These are phyloP conservation scores for Chlorodrepanis virens DNA, from an alignment of 2,113 vertebrate species.

Conservation along the genomic window DNA sequence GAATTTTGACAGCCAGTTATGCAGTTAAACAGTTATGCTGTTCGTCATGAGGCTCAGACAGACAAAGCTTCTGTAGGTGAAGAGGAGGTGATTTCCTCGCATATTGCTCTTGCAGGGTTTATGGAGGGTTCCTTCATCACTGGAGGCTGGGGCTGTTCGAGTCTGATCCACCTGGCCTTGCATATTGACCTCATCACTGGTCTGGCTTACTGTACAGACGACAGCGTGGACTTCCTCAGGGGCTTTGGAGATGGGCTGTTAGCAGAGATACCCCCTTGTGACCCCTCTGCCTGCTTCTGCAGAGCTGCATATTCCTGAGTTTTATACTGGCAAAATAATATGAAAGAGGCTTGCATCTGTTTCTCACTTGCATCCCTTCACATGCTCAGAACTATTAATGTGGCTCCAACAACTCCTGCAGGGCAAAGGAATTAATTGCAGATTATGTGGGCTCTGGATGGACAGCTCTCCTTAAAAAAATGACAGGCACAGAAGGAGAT, in stretches of 20 bases:
- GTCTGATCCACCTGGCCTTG: not conserved
- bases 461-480: not conserved
- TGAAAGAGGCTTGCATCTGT: not conserved
- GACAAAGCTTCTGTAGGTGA: not conserved
- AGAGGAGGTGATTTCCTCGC: not conserved
- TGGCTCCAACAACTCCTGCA: not conserved
- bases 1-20: fast-evolving
- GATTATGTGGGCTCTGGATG: not conserved
- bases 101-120: fast-evolving
- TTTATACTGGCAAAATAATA: not conserved
- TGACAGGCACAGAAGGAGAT: not conserved
- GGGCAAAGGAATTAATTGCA: not conserved
- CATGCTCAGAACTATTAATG: fast-evolving
- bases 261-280: fast-evolving
- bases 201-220: not conserved
- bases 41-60: not conserved
- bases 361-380: not conserved
- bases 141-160: fast-evolving
- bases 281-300: not conserved
- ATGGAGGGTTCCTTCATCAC: not conserved
- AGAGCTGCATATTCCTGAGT: not conserved
- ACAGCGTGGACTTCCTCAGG: not conserved
- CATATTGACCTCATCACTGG: fast-evolving
- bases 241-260: not conserved
- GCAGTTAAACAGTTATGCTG: not conserved